phyloP scores from a whole-genome alignment of 2,797 vertebrate genomes.

The Smutsia temminckii region DNA sequence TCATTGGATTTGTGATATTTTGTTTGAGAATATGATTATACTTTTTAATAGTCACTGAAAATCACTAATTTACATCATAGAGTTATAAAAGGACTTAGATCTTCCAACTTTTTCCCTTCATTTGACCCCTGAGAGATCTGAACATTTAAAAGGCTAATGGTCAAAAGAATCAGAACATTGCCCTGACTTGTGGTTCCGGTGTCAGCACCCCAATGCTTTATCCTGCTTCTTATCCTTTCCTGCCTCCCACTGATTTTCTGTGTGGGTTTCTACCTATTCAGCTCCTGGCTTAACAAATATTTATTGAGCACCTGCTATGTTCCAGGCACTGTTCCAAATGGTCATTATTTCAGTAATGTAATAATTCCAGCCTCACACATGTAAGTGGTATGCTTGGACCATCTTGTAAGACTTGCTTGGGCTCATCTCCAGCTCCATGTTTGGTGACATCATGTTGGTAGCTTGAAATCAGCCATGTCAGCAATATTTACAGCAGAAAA shows the following conservation, averaged over 20 bases:
- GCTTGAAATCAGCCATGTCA: not conserved
- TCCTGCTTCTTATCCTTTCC: not conserved
- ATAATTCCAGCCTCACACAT: not conserved
- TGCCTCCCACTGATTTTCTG: not conserved
- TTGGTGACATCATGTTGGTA: not conserved
- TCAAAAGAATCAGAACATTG: not conserved
- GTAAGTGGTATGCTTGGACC: not conserved
- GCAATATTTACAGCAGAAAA: not conserved
- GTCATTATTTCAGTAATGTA: not conserved
- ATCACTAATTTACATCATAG: not conserved
- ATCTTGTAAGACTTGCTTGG: not conserved
- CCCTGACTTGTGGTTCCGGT: not conserved
- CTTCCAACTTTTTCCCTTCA: not conserved
- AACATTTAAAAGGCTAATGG: not conserved
- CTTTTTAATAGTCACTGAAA: constrained; percentile 8
- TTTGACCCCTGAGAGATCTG: not conserved
- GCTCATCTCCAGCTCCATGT: not conserved
- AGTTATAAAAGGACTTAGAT: not conserved
- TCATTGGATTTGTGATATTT: not conserved
- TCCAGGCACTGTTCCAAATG: not conserved
- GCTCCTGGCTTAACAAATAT: not conserved
- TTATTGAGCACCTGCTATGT: constrained; percentile 17
- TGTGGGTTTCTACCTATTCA: not conserved
- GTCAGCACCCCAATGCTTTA: not conserved
- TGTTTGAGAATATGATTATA: constrained; percentile 27